Evolutionary conservation across 2,888 invertebrate species (phyloP), one percentile per base, ranked within the genome.

Genomic region (Perizoma flavofasciatum): DNA sequence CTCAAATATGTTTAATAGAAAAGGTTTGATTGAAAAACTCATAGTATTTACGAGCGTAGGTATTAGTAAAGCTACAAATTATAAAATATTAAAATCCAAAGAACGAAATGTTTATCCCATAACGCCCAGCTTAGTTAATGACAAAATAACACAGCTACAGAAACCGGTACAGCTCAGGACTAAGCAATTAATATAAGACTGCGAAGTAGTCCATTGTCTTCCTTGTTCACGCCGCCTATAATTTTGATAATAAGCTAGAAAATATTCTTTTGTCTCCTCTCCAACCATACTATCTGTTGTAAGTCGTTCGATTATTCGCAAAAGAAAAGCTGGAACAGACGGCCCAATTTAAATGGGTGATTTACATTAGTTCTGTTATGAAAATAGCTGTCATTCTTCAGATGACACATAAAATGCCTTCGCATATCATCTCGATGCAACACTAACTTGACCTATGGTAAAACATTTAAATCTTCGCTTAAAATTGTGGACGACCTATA

Each of bases 171-270:
- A 82, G 77, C 82, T 79, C 77, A 72, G 69, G 77, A 83, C 79
- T 83, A 72, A 72, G 82, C 83, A 83, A 89, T 88, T 88, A 88
- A 88, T 89, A 89, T 83, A 88, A 88, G 85, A 82, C 73, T 74
- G 77, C 70, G 70, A 70, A 73, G 68, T 62, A 75, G 69, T 75
- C 79, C 73, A 85, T 90, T 89, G 89, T 90, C 83, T 82, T 75
- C 69, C 66, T 78, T 76, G 44, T 73, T 68, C 76, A 76, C 77
- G 70, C 75, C 81, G 85, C 79, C 88, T 83, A 89, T 88, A 88
- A 91, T 90, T 91, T 89, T 89, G 88, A 90, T 89, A 89, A 91
- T 89, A 90, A 87, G 79, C 88, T 86, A 89, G 90, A 89, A 88
- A 91, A 89, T 88, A 87, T 86, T 84, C 86, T 86, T 88, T 91